A percentile compares a stretch with the other conserved stretches of the same genome.
Evolutionary conservation across 2,113 vertebrate genomes (phyloP).

Genomic region (Hemichromis elongatus): DNA sequence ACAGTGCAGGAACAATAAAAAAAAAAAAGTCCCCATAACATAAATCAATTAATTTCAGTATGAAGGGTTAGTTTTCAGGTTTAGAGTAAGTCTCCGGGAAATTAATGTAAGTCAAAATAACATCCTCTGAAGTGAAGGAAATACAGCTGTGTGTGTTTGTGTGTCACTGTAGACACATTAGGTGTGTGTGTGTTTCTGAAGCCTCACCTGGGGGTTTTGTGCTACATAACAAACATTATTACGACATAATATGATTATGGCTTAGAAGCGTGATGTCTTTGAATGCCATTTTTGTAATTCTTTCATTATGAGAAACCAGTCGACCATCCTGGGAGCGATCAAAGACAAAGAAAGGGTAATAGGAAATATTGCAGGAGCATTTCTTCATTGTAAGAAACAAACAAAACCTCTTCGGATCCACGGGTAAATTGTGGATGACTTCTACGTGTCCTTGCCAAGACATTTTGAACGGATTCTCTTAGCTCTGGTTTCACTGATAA

Average conservation of each 20-base stretch:
- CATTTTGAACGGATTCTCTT: conserved; percentile 35
- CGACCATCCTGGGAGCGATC: conserved; percentile 1
- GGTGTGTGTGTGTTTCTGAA: not conserved
- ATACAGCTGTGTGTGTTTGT: not conserved
- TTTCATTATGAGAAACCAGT: conserved; percentile 37
- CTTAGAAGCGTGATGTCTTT: conserved; percentile 13
- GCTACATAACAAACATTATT: conserved; percentile 51
- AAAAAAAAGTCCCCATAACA: not conserved
- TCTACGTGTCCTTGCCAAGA: not conserved
- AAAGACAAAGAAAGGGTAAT: conserved; percentile 2
- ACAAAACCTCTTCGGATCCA: not conserved
- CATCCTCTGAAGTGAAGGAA: not conserved
- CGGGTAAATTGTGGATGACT: not conserved
- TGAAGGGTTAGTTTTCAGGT: not conserved
- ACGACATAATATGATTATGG: conserved; percentile 2
- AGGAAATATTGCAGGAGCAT: not conserved
- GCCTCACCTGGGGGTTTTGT: conserved; percentile 18
- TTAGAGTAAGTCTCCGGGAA: not conserved
- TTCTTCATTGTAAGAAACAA: not conserved
- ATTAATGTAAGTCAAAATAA: not conserved
- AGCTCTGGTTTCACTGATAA: not conserved
- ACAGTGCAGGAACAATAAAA: not conserved
- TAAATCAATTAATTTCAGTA: not conserved
- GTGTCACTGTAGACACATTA: not conserved
- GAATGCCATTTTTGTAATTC: conserved; percentile 18